Evolutionary conservation across 2,113 vertebrate species (phyloP), one percentile per base, ranked within the genome.

Genomic region (Bagarius yarrelli): DNA sequence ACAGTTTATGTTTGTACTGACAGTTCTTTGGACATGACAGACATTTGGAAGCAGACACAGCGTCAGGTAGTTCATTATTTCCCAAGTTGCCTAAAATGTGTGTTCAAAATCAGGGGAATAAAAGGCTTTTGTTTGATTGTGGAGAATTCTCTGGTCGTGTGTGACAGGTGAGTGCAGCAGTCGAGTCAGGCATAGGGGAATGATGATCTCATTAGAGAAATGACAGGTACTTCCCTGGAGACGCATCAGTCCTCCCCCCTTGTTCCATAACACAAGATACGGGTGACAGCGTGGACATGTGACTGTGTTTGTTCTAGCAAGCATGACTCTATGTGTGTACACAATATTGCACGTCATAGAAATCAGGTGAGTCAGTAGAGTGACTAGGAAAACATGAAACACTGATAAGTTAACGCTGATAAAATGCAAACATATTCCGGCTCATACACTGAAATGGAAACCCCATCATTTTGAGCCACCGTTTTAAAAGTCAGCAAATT

Each of bases 181-280:
- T 13, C 21, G 27, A 64, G 70, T n/a, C 15, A 25, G 8, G 34
- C 70, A 50, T 40, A n/a, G 52, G 64, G 63, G 47, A 81, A 72
- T 53, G 71, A 73, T 74, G 59, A 74, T 74, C 57, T 63, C 57
- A 61, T 74, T 74, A 74, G 59, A 80, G 57, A 36, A 81, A 84
- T 73, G 73, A 73, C 69, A 56, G 74, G 66, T 64, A 73, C 74
- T 66, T 84, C 59, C 67, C 79, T 69, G 50, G 67, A 84, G 56
- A 81, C 64, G 36, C 50, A 34, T 32, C 52, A 80, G 69, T 59
- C 63, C 69, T 61, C 56, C 56, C 56, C 56, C 53, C 16, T 34
- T 34, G 70, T 19, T 64, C 59, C 79, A 64, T 25, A 30, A 30
- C 59, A 78, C 5, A 30, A 81, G 67, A 78, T 32, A 59, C 63